These are phyloP conservation scores for Dufourea novaeangliae DNA, from an alignment of 1,140 invertebrate species.

Conservation along the genomic window DNA sequence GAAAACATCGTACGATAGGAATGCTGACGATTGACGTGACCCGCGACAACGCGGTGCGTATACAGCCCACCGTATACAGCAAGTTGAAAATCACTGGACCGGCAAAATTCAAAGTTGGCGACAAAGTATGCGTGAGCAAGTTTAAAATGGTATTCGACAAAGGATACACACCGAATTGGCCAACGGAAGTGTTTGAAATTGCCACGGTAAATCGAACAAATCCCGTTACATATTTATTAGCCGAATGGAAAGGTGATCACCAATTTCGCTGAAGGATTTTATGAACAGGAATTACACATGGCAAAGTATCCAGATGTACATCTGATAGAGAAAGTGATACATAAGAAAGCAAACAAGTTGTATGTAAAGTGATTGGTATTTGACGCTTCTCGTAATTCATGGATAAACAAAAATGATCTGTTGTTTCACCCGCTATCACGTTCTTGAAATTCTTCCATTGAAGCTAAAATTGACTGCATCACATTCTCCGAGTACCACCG, in stretches of 20 bases:
- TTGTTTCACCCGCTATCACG: too few relatives aligned
- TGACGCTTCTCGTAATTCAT: neutral
- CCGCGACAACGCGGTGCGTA: slow-evolving; percentile 37
- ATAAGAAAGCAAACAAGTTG: neutral
- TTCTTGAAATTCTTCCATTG: too few relatives aligned
- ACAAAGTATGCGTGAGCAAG: slow-evolving; percentile 74
- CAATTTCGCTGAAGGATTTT: slow-evolving; percentile 65
- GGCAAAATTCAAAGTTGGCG: slow-evolving; percentile 67
- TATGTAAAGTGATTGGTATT: neutral
- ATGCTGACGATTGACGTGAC: slow-evolving; percentile 69
- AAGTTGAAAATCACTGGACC: slow-evolving; percentile 43
- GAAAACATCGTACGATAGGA: slow-evolving; percentile 61
- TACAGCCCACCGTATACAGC: slow-evolving; percentile 56
- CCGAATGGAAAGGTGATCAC: slow-evolving; percentile 55
- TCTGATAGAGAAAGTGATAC: neutral
- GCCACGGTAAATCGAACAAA: slow-evolving; percentile 68
- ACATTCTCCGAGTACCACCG: too few relatives aligned
- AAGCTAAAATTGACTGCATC: too few relatives aligned
- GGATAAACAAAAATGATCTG: too few relatives aligned
- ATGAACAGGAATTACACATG: slow-evolving; percentile 56
- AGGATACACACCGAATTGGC: slow-evolving; percentile 77
- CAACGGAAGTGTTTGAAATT: slow-evolving; percentile 74
- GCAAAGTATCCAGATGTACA: neutral
- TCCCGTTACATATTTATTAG: slow-evolving; percentile 70
- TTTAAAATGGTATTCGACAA: slow-evolving; percentile 74